phyloP scores from a whole-genome alignment of 2,888 invertebrate species.

The Drosophila mayaguana region DNA sequence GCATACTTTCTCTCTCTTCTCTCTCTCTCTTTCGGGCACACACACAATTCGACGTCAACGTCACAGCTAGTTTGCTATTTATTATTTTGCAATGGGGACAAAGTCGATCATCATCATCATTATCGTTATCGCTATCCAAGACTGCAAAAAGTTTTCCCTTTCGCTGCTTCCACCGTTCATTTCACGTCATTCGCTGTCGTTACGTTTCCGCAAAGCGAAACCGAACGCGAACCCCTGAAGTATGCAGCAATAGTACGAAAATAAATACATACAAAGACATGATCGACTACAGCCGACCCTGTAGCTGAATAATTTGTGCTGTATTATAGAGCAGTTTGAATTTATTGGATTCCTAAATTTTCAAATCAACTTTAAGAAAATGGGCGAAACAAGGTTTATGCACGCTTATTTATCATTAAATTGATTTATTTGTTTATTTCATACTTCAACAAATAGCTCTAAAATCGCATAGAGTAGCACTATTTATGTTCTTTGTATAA shows the following conservation, averaged over 20 bases:
- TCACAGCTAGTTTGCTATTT: slow-evolving; percentile 52
- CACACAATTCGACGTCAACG: slow-evolving; percentile 29
- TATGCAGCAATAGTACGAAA: slow-evolving; percentile 73
- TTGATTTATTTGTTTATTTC: neutral
- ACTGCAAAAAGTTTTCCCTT: slow-evolving; percentile 45
- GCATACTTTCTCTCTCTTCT: neutral
- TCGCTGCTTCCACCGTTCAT: slow-evolving; percentile 18
- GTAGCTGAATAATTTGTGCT: neutral
- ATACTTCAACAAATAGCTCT: neutral
- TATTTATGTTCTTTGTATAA: neutral
- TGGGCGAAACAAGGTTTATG: neutral
- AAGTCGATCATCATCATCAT: slow-evolving; percentile 44
- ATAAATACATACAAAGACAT: slow-evolving; percentile 58
- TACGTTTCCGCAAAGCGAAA: slow-evolving; percentile 29
- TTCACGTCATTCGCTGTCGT: slow-evolving; percentile 32
- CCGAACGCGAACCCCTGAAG: slow-evolving; percentile 61
- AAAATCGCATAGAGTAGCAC: neutral
- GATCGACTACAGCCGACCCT: neutral
- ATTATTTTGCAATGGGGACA: slow-evolving; percentile 57
- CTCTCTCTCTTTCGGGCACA: neutral
- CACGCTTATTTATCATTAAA: neutral
- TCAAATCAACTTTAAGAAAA: too few relatives aligned
- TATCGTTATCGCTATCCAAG: slow-evolving; percentile 24
- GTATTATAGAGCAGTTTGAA: neutral
- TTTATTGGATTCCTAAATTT: neutral